Conservation (phyloP, 2,113 vertebrate genomes). For the Pseudorhombus dupliciocellatus region DNA sequence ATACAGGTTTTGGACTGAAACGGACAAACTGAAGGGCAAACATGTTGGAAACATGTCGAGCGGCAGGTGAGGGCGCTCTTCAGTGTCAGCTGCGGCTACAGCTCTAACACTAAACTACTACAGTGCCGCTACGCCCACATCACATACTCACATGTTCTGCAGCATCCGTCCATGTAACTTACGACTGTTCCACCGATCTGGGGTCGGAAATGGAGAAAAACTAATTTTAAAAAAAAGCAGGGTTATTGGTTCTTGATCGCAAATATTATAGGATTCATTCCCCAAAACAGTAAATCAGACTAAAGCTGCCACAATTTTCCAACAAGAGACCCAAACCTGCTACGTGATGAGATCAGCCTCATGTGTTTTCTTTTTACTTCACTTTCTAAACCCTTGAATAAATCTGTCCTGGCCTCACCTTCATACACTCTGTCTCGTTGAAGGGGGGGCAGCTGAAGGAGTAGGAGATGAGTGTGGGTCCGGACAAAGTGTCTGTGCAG, state of each 20-base stretch:
- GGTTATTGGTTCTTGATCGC: not conserved
- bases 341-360: too few relatives aligned
- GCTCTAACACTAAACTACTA: slow-evolving; percentile 67
- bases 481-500: slow-evolving; percentile 86
- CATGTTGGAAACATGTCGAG: slow-evolving; percentile 63
- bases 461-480: slow-evolving; percentile 89
- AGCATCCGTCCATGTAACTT: slow-evolving; percentile 96
- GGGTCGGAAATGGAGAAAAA: slow-evolving; percentile 24
- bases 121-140: slow-evolving; percentile 31
- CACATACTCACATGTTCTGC: slow-evolving; percentile 93
- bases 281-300: too few relatives aligned
- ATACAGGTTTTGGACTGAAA: slow-evolving; percentile 38
- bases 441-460: slow-evolving; percentile 93
- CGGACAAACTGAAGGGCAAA: slow-evolving; percentile 62
- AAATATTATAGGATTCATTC: too few relatives aligned
- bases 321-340: too few relatives aligned
- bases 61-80: slow-evolving; percentile 53
- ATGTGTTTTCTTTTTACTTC: too few relatives aligned
- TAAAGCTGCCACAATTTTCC: too few relatives aligned
- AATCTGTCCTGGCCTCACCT: slow-evolving; percentile 77
- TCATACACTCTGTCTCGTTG: slow-evolving; percentile 94
- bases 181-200: slow-evolving; percentile 93
- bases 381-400: too few relatives aligned
- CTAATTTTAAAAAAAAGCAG: not conserved
- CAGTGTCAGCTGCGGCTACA: slow-evolving; percentile 65